Evolutionary conservation across 2,113 vertebrate species (phyloP), one percentile per base, ranked within the genome.

Genomic region (Mustela lutreola): DNA sequence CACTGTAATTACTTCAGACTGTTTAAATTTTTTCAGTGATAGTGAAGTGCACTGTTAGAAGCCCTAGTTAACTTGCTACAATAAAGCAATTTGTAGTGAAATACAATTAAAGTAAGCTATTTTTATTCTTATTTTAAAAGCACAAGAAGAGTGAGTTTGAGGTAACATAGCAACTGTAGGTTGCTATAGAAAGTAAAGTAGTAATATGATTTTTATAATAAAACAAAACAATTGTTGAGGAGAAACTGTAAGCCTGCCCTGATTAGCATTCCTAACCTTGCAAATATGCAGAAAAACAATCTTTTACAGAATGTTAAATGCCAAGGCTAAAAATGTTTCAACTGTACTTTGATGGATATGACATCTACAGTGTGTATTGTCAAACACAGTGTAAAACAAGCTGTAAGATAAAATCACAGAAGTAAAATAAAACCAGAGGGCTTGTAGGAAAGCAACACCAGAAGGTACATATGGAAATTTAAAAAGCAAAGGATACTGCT

Each of bases 91-190:
- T 91, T 92, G 53, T n/a, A 85, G 63, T 95, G 82, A 82, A 95
- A 94, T 81, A 95, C 80, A 93, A 96, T 93, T 97, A 96, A 95
- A 87, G 36, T 50, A 96, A 92, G 62, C 81, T 84, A 88, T 95
- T 96, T 97, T 60, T 14, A 1, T 92, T 94, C 76, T 92, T 91
- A 89, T 95, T 95, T 96, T 88, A 97, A 73, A 94, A 97, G 86
- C 50, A 94, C 18, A 36, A 92, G 58, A 92, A 58, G 50, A 97
- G 36, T 65, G 65, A 82, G 24, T 75, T 85, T 90, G 76, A 86
- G 60, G 82, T 94, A 94, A 95, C 67, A 79, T 5, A 93, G 71
- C 63, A 95, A 81, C 42, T 60, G 21, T 42, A 84, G 91, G 75
- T 96, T 94, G 7, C 62, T 93, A 87, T 33, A 92, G 56, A 87